phyloP scores from a whole-genome alignment of 2,113 vertebrate genomes.

The Chlorocebus sabaeus region DNA sequence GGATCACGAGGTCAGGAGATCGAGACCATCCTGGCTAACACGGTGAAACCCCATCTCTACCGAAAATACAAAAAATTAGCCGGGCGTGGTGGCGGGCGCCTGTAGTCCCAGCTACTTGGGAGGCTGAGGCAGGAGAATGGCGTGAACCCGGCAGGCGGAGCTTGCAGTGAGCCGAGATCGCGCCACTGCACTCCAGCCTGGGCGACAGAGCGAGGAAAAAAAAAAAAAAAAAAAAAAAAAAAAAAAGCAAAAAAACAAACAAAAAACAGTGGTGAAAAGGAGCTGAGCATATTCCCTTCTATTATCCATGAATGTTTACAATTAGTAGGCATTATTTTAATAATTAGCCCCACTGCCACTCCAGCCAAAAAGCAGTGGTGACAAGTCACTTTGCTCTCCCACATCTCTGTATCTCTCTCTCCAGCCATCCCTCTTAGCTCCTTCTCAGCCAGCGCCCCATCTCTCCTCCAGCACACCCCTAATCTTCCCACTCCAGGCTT shows the following conservation, averaged over 20 bases:
- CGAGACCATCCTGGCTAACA: no score
- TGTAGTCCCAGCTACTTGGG: no score
- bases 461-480: not conserved
- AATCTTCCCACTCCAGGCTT: not conserved
- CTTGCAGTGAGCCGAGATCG: accelerated
- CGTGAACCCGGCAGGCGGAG: no score
- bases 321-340: not conserved
- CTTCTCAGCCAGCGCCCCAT: not conserved
- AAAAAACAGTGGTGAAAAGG: not conserved
- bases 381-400: not conserved
- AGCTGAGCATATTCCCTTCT: not conserved
- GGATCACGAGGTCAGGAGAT: no score
- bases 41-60: no score
- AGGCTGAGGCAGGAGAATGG: no score
- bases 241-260: not conserved
- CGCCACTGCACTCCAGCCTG: no score
- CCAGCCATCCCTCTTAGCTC: not conserved
- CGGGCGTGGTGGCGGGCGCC: no score
- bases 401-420: not conserved
- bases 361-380: not conserved
- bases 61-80: no score
- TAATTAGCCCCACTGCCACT: not conserved
- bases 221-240: no score
- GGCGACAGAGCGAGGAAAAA: accelerated
- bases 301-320: not conserved